phyloP scores from a whole-genome alignment of 2,797 vertebrate genomes.

The Cichlasoma orientale region DNA sequence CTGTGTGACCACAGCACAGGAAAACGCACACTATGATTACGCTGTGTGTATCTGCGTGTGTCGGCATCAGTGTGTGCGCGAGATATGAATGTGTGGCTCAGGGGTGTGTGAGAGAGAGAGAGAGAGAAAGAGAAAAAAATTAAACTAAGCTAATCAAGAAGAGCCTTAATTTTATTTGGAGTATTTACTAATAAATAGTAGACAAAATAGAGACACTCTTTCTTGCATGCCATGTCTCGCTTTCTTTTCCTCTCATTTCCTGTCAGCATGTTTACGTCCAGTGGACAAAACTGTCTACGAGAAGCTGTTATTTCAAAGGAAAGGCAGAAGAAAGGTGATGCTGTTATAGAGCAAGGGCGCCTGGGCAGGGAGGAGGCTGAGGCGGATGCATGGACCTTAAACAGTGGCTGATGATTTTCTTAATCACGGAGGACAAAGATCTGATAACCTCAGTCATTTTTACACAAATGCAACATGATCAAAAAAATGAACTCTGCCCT shows the following conservation, averaged over 20 bases:
- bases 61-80: not conserved
- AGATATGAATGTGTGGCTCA: not conserved
- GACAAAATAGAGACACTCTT: not conserved
- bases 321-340: too few relatives aligned
- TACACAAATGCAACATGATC: not conserved
- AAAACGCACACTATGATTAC: slow-evolving; percentile 58
- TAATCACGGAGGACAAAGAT: too few relatives aligned
- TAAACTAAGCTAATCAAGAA: not conserved
- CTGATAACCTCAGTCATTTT: not conserved
- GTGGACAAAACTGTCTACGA: too few relatives aligned
- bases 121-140: not conserved
- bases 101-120: not conserved
- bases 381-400: not conserved
- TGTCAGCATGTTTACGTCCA: not conserved
- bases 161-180: not conserved
- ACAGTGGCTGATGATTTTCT: not conserved
- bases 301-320: too few relatives aligned
- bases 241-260: not conserved
- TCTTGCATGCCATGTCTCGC: not conserved
- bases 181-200: not conserved
- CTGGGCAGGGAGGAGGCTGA: not conserved
- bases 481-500: not conserved
- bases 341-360: too few relatives aligned
- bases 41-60: not conserved
- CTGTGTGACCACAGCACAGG: slow-evolving; percentile 58